These are phyloP conservation scores for Caenorhabditis drosophilae DNA, from an alignment of 2,888 invertebrate species.

Conservation along the genomic window DNA sequence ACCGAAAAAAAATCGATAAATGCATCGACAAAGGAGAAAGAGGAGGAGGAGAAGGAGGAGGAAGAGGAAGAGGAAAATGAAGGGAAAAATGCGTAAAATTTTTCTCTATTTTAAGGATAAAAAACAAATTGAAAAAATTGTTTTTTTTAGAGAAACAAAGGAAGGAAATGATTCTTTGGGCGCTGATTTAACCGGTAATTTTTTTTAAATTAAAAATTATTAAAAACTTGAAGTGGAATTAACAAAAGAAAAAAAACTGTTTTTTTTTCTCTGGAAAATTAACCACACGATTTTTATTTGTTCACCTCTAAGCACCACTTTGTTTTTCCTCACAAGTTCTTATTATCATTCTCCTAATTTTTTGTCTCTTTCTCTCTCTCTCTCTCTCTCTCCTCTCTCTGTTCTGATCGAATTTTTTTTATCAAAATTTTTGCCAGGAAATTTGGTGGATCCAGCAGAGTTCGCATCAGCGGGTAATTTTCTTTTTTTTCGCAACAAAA, in stretches of 20 bases:
- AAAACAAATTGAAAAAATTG: neutral
- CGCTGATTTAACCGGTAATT: constrained; percentile 87
- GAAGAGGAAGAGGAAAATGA: neutral
- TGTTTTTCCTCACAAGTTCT: too few relatives aligned
- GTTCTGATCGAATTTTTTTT: too few relatives aligned
- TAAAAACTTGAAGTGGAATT: too few relatives aligned
- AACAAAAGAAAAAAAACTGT: too few relatives aligned
- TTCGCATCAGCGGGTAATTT: constrained; percentile 92
- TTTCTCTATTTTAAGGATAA: neutral
- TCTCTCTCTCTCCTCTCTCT: neutral
- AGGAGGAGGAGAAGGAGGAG: constrained; percentile 20
- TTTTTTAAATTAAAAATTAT: constrained; percentile 3
- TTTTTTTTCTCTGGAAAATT: too few relatives aligned
- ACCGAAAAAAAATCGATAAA: neutral
- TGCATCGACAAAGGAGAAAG: constrained; percentile 13
- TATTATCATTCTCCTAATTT: constrained; percentile 3
- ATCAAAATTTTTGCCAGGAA: constrained; percentile 80
- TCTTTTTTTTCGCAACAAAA: too few relatives aligned
- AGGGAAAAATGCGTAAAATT: neutral
- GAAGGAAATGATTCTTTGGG: constrained; percentile 75
- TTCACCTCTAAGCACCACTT: too few relatives aligned
- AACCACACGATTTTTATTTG: too few relatives aligned
- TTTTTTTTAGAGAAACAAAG: constrained; percentile 8
- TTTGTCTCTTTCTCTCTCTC: neutral
- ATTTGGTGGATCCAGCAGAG: constrained; percentile 97